A percentile compares a stretch with the other conserved stretches of the same genome.
These are phyloP conservation scores for Mesocricetus auratus DNA, from an alignment of 2,113 vertebrate genomes.

Conservation along the genomic window DNA sequence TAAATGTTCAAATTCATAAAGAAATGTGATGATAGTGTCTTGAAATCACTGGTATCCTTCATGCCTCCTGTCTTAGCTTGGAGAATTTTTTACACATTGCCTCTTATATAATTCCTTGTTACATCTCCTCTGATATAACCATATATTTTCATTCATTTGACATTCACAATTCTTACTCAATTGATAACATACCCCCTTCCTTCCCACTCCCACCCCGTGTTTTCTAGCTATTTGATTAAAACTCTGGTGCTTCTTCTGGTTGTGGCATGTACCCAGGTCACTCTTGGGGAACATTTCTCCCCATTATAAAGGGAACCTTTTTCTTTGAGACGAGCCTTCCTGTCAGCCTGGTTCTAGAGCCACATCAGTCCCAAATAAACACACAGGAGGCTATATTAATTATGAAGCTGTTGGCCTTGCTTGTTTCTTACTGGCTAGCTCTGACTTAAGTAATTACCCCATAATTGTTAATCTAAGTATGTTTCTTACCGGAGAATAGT, in stretches of 20 bases:
- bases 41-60: background rate
- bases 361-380: too few relatives aligned
- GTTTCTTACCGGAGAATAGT: too few relatives aligned
- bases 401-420: too few relatives aligned
- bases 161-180: background rate
- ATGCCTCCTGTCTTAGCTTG: background rate
- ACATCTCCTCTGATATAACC: background rate
- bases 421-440: too few relatives aligned
- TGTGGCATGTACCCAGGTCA: background rate
- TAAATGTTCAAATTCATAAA: background rate
- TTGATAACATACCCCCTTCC: background rate
- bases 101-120: background rate
- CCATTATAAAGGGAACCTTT: too few relatives aligned
- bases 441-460: too few relatives aligned
- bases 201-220: accelerated
- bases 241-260: background rate
- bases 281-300: background rate
- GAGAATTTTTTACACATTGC: background rate
- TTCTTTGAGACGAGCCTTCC: too few relatives aligned
- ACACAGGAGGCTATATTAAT: too few relatives aligned
- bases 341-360: too few relatives aligned
- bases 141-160: background rate
- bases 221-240: background rate
- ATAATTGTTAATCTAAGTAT: too few relatives aligned
- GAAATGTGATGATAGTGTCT: background rate